These are phyloP conservation scores for Rynchops niger DNA, from an alignment of 2,113 vertebrate species.

Conservation along the genomic window DNA sequence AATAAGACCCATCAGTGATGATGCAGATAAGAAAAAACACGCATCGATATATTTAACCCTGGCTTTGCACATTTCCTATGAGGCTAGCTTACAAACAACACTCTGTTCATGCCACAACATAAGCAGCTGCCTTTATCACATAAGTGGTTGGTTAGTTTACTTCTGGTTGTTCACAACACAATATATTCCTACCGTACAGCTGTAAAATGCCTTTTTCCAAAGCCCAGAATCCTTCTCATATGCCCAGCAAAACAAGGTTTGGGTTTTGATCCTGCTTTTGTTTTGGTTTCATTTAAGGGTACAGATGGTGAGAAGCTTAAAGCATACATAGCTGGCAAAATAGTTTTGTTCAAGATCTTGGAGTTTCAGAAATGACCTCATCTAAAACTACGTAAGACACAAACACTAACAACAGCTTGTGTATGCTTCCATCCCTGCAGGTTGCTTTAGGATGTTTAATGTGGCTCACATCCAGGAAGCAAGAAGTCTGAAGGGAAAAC, in stretches of 20 bases:
- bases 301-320: background rate
- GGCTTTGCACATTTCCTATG: background rate
- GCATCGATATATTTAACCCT: background rate
- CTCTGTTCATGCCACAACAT: background rate
- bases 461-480: background rate
- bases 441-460: conserved; percentile 26
- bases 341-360: background rate
- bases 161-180: background rate
- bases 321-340: background rate
- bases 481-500: background rate
- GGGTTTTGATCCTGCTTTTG: background rate
- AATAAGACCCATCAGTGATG: background rate
- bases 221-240: background rate
- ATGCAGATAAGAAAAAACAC: background rate
- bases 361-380: background rate
- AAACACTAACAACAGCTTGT: background rate
- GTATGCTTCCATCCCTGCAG: background rate
- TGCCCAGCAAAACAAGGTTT: background rate
- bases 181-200: background rate
- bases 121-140: background rate
- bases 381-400: background rate
- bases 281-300: background rate
- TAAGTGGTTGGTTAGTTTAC: background rate
- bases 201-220: background rate
- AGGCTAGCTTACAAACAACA: background rate